A percentile compares a stretch with the other conserved stretches of the same genome.
phyloP scores from a whole-genome alignment of 2,797 vertebrate species.

The Acrocephalus scirpaceus region DNA sequence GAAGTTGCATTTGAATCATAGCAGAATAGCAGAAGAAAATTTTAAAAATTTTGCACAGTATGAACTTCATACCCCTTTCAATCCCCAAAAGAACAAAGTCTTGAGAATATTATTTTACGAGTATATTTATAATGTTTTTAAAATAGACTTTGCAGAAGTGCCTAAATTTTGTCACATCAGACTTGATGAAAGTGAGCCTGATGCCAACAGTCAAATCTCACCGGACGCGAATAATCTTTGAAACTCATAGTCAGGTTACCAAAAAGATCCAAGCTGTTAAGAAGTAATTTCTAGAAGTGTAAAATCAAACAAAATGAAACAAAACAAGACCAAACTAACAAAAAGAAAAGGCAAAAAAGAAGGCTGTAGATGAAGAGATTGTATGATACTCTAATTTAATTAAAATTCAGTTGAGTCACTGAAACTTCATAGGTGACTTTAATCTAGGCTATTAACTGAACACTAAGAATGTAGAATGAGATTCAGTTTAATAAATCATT shows the following conservation, averaged over 20 bases:
- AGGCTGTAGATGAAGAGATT: conserved; percentile 77
- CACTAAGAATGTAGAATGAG: conserved; percentile 79
- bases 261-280: conserved; percentile 66
- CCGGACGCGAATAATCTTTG: conserved; percentile 69
- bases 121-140: conserved; percentile 85
- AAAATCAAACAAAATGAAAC: conserved; percentile 2
- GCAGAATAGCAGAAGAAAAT: conserved; percentile 75
- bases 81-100: conserved; percentile 78
- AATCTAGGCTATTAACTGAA: conserved; percentile 81
- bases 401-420: conserved; percentile 79
- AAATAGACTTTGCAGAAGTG: conserved; percentile 87
- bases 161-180: conserved; percentile 87
- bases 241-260: conserved; percentile 76
- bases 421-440: conserved; percentile 79
- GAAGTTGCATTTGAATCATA: conserved; percentile 76
- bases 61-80: conserved; percentile 79
- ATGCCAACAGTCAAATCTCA: conserved; percentile 75
- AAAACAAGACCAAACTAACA: conserved; percentile 35
- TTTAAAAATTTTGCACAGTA: conserved; percentile 81
- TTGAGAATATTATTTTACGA: conserved; percentile 85
- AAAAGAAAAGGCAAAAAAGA: conserved; percentile 56
- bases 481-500: conserved; percentile 81
- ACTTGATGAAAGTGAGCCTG: conserved; percentile 78
- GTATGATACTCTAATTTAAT: conserved; percentile 81
- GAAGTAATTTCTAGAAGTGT: conserved; percentile 70